phyloP scores from a whole-genome alignment of 2,797 vertebrate genomes.

The Lindbergichthys nudifrons region DNA sequence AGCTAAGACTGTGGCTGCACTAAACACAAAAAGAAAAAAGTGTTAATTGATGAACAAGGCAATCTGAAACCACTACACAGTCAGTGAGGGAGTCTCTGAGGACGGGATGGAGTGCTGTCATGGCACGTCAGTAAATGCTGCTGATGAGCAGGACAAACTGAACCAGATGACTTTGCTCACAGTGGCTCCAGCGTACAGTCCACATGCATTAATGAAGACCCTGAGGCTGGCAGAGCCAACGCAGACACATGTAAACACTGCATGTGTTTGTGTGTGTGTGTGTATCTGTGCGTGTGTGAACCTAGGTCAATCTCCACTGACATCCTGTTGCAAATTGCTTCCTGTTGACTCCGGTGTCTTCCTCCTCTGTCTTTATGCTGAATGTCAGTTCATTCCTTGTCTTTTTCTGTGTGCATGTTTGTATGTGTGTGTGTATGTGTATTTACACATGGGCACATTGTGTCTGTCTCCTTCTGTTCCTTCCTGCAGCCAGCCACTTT shows the following conservation, averaged over 20 bases:
- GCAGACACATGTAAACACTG: conserved; percentile 52
- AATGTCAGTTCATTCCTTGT: conserved; percentile 21
- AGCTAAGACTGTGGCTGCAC: background rate
- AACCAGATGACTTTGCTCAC: conserved; percentile 78
- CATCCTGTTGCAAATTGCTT: conserved; percentile 79
- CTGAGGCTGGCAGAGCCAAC: conserved; percentile 61
- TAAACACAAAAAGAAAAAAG: conserved; percentile 10
- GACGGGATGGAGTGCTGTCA: conserved; percentile 53
- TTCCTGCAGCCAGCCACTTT: conserved; percentile 64
- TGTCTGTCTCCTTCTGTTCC: conserved; percentile 63
- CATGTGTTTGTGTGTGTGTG: conserved; percentile 20
- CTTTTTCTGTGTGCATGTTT: conserved; percentile 13
- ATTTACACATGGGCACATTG: conserved; percentile 41
- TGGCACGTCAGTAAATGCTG: conserved; percentile 67
- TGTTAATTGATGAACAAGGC: conserved; percentile 18
- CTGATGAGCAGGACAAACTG: conserved; percentile 74
- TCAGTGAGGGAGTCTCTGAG: conserved; percentile 36
- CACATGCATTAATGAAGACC: conserved; percentile 74
- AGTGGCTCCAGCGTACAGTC: conserved; percentile 61
- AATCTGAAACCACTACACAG: conserved; percentile 9
- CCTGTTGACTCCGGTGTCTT: conserved; percentile 73
- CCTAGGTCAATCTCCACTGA: conserved; percentile 47
- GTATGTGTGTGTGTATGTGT: conserved; percentile 23
- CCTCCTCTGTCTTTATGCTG: conserved; percentile 41
- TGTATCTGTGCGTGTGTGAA: conserved; percentile 22